phyloP scores from a whole-genome alignment of 2,797 vertebrate species.

The Coilia nasus region DNA sequence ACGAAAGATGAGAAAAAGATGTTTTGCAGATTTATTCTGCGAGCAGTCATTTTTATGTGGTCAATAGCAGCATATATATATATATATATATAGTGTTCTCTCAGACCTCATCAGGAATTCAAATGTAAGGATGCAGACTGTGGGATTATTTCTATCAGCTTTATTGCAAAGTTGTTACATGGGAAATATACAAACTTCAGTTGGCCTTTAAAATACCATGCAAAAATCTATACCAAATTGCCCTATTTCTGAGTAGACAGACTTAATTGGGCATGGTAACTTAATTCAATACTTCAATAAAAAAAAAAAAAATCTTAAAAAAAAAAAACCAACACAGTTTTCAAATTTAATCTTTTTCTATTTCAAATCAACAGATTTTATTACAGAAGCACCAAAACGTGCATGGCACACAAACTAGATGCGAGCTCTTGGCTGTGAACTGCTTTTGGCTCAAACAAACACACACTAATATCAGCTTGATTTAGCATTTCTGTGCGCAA shows the following conservation, averaged over 20 bases:
- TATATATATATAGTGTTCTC: not conserved
- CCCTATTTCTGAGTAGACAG: constrained; percentile 29
- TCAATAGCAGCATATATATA: not conserved
- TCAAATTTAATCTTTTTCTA: constrained; percentile 5
- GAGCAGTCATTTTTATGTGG: not conserved
- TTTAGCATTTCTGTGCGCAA: constrained; percentile 13
- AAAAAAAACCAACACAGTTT: not conserved
- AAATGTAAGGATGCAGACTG: not conserved
- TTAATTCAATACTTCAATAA: constrained; percentile 18
- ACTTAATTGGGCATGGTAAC: constrained; percentile 48
- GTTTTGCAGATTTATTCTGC: not conserved
- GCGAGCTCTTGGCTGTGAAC: not conserved
- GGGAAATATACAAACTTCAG: constrained; percentile 26
- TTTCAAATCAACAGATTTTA: constrained; percentile 13
- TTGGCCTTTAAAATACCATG: constrained; percentile 44
- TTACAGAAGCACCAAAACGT: not conserved
- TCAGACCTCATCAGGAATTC: not conserved
- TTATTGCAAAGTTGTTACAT: constrained; percentile 29
- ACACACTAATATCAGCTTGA: not conserved
- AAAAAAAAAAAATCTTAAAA: not conserved
- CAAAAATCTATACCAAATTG: not conserved
- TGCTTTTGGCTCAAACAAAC: constrained; percentile 6
- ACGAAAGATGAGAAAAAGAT: not conserved
- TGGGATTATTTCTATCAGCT: constrained; percentile 39
- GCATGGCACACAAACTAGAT: not conserved